phyloP scores from a whole-genome alignment of 35 echinoderm and acorn worm species.

The Nesometra sesokonis region DNA sequence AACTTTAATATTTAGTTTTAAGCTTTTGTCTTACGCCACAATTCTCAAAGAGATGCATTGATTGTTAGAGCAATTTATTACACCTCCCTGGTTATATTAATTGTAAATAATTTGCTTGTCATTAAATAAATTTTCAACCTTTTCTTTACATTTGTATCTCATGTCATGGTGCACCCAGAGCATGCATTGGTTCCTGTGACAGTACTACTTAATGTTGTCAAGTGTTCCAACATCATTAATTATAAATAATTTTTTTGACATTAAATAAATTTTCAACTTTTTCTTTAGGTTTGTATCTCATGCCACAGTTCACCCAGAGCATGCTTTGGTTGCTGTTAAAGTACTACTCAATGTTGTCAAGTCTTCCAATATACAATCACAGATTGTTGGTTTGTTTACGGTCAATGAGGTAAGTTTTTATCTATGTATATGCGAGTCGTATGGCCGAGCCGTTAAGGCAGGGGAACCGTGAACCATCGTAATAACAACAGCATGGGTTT shows the following conservation, averaged over 20 bases:
- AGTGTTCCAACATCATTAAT: constrained; percentile 59
- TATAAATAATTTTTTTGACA: too few species aligned
- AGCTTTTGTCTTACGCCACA: too few species aligned
- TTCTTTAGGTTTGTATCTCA: constrained; percentile 51
- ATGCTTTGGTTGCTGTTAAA: constrained; percentile 54
- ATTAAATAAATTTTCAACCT: neutral
- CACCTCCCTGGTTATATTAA: too few species aligned
- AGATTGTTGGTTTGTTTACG: constrained; percentile 75
- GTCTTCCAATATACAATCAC: constrained; percentile 64
- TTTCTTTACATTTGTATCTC: constrained; percentile 48
- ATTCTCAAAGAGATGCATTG: too few species aligned
- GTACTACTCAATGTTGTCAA: constrained; percentile 46
- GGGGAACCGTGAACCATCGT: too few species aligned
- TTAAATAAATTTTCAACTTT: neutral
- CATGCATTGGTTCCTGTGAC: constrained; percentile 55
- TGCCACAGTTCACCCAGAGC: constrained; percentile 36
- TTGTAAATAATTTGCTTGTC: too few species aligned
- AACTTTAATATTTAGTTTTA: too few species aligned
- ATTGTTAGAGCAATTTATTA: too few species aligned
- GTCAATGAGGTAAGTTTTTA: constrained; percentile 78
- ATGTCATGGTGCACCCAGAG: constrained; percentile 35
- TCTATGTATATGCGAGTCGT: too few species aligned
- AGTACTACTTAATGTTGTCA: constrained; percentile 45
- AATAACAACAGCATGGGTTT: too few species aligned
- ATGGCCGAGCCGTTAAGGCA: too few species aligned